phyloP scores from a whole-genome alignment of 2,888 invertebrate genomes.

The Callinectes sapidus region DNA sequence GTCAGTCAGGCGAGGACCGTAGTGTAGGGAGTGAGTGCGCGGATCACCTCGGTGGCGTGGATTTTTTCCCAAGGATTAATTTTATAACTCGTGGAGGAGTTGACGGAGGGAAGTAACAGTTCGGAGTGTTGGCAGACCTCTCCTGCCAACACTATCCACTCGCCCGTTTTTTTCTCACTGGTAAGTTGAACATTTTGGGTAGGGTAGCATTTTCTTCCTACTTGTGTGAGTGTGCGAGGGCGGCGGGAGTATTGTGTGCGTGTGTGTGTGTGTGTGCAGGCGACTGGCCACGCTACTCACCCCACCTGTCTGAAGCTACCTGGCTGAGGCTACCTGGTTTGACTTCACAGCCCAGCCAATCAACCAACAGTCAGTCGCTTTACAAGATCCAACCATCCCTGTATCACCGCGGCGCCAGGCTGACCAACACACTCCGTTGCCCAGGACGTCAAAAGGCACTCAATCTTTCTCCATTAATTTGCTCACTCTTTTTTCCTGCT shows the following conservation, averaged over 20 bases:
- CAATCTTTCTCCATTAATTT: background rate
- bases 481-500: background rate
- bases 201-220: background rate
- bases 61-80: constrained; percentile 51
- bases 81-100: constrained; percentile 44
- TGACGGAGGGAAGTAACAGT: constrained; percentile 47
- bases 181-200: constrained; percentile 49
- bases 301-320: constrained; percentile 34
- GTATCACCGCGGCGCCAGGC: background rate
- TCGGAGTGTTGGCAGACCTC: constrained; percentile 50
- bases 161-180: constrained; percentile 52
- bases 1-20: constrained; percentile 48
- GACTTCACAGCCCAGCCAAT: constrained; percentile 11
- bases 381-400: constrained; percentile 4
- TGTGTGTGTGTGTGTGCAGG: constrained; percentile 38
- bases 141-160: constrained; percentile 59
- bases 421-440: background rate
- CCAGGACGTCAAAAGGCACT: background rate
- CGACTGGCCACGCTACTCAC: constrained; percentile 30
- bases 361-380: background rate
- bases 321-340: constrained; percentile 28
- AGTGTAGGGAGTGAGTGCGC: constrained; percentile 54
- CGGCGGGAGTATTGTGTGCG: background rate
- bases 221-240: constrained; percentile 34
- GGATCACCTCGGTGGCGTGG: constrained; percentile 20